Base-by-base conservation (phyloP, 2,888 invertebrate species). In the Pristionchus entomophagus region DNA sequence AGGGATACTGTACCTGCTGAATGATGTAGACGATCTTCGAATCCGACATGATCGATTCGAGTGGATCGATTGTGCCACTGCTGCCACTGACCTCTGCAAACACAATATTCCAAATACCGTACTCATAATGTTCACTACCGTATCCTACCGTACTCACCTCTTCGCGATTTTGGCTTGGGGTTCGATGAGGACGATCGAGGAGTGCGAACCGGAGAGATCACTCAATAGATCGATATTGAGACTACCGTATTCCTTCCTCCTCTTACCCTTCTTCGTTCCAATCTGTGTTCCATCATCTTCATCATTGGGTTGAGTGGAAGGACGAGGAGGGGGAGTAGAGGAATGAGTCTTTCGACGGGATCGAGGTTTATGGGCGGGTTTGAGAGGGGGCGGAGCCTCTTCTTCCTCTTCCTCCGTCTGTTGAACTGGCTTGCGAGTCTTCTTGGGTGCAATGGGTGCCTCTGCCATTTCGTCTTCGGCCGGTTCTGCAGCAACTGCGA, bases 301-400 rank as follows among this genome's bases (percentile, higher is more conserved):
- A 38, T 35, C 38, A 22, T 4, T 41, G 38, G 41, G 73, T 73
- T n/a, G n/a, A n/a, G n/a, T n/a, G n/a, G n/a, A n/a, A n/a, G n/a
- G n/a, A n/a, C n/a, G n/a, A n/a, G 73, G 73, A 73, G n/a, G 73
- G 38, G 73, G 5, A n/a, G 73, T 17, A n/a, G n/a, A n/a, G n/a
- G n/a, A n/a, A 29, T 38, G 41, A 10, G 22, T 35, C 73, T 73
- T 73, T 26, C 73, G 22, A 26, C 73, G 73, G 10, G 73, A 41
- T n/a, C 41, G 73, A 22, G 73, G 73, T 32, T 38, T 45, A 65
- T 29, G 65, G 22, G 17, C 26, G 0, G 73, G 41, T 41, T 73
- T 73, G 73, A n/a, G n/a, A n/a, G n/a, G n/a, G n/a, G 73, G 41
- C n/a, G 73, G 73, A 14, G 73, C 73, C n/a, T n/a, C n/a, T 41